Evolutionary conservation across 1,140 invertebrate species (phyloP), one percentile per base, ranked within the genome.

Genomic region (Hyphantria cunea): DNA sequence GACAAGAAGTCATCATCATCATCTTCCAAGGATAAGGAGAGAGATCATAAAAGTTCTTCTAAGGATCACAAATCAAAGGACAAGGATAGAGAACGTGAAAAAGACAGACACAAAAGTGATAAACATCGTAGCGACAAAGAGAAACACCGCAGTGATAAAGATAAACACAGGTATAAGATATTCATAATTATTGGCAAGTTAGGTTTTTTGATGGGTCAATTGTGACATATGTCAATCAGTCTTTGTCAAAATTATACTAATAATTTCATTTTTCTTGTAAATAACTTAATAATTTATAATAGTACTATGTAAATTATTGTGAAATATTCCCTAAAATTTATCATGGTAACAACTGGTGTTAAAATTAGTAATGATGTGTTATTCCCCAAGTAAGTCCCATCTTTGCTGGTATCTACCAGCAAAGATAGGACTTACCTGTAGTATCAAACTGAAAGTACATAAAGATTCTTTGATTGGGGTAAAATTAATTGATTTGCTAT

Each of bases 11-110:
- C 76, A 39, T 71, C 93, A 32, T 72, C 76, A 39, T 71, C 93
- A 32, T 93, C 93, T 0, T 93, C 91, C 63, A 93, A 92, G 60
- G 92, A 92, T 56, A 91, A 90, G 53, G 91, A 92, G 52, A 90
- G 83, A 48, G 80, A 91, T 59, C 78, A 86, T 56, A 84, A 80
- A 55, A 72, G 66, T 42, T 69, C 80, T 91, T 89, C 78, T 54
- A 74, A 70, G 62, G 67, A 69, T 10, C 62, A 69, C 34, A 69
- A 69, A 45, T 69, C 67, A 17, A 69, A 62, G 25, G 91, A 82
- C 70, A 94, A 92, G 64, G 92, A 94, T 63, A 93, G 92, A 73
- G 92, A 94, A 55, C 81, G 92, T 64, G 76, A 83, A 8, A 76
- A 82, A 61, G 77, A 82, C 39, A 59, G 71, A 31, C 71, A 82